These are phyloP conservation scores for Brachyptera risi DNA, from an alignment of 2,888 invertebrate genomes.

Conservation along the genomic window DNA sequence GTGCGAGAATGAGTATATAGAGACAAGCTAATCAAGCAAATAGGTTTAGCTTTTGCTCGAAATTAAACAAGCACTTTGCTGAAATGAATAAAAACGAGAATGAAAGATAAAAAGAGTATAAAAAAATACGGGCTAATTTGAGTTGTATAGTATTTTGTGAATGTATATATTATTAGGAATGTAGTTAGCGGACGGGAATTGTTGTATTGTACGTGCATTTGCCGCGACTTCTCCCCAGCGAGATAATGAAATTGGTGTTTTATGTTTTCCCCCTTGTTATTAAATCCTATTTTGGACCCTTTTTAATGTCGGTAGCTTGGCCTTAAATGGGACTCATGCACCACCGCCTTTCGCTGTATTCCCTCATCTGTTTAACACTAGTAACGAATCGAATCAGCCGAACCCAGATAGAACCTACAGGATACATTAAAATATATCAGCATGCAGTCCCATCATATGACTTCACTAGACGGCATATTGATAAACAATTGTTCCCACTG, in stretches of 20 bases:
- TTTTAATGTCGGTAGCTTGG: slow-evolving; percentile 14
- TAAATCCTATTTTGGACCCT: slow-evolving; percentile 25
- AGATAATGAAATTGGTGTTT: slow-evolving; percentile 22
- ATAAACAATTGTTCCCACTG: no score
- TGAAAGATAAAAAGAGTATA: neutral
- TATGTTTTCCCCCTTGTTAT: slow-evolving; percentile 15
- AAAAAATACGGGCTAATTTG: slow-evolving; percentile 16
- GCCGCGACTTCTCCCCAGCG: neutral
- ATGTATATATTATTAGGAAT: neutral
- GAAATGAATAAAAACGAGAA: slow-evolving; percentile 9
- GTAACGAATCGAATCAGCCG: no score
- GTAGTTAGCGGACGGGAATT: neutral
- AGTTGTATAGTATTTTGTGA: slow-evolving; percentile 7
- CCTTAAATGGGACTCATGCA: neutral
- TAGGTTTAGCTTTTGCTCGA: neutral
- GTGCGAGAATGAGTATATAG: no score
- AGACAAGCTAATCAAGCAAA: neutral
- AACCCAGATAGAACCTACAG: no score
- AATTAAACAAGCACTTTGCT: neutral
- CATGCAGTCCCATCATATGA: no score
- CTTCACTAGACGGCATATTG: no score
- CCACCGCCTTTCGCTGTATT: neutral
- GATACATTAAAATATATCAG: no score
- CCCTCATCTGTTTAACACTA: slow-evolving; percentile 2
- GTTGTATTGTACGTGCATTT: slow-evolving; percentile 13